Evolutionary conservation across 2,113 vertebrate species (phyloP), one percentile per base, ranked within the genome.

Genomic region (Embiotoca jacksoni): DNA sequence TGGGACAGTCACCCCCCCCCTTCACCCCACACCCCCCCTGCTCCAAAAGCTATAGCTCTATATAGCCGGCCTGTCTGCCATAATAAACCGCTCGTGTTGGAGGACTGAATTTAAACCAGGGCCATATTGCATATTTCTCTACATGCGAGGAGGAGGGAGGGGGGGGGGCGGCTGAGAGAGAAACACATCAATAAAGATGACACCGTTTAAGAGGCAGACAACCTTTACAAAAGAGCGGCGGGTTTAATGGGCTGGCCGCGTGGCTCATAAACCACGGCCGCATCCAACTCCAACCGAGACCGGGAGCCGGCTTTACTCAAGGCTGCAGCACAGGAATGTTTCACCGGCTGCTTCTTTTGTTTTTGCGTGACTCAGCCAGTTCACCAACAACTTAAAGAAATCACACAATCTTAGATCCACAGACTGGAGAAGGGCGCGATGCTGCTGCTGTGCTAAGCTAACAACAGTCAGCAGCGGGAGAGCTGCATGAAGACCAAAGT

Each of bases 141-240:
- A 89, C 85, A 84, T 75, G 75, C 81, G 83, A 73, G 72, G 80
- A 74, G 69, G 80, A 59, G 80, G 75, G 63, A 7, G 37, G 37
- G 37, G 41, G 41, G 41, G 41, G 41, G 10, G 41, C 5, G 4
- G 62, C 70, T 46, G 67, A 31, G 76, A 86, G 86, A 85, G 87
- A 91, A 90, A 90, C 78, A 90, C 93, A 94, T 94, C 93, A 93
- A 95, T 95, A 95, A 95, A 92, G 90, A 88, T 87, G 92, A 91
- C 92, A 91, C 89, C 91, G 86, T 95, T 95, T 94, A 94, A 94
- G 92, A 95, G 92, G 92, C 93, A 95, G 93, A 94, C 95, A 94
- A 94, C 94, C 95, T 94, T 94, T 95, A 94, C 94, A 94, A 94
- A 94, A 95, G 92, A 94, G 92, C 93, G 81, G 54, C 55, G 73